phyloP scores from a whole-genome alignment of 2,888 invertebrate genomes.

The Platycnemis pennipes region DNA sequence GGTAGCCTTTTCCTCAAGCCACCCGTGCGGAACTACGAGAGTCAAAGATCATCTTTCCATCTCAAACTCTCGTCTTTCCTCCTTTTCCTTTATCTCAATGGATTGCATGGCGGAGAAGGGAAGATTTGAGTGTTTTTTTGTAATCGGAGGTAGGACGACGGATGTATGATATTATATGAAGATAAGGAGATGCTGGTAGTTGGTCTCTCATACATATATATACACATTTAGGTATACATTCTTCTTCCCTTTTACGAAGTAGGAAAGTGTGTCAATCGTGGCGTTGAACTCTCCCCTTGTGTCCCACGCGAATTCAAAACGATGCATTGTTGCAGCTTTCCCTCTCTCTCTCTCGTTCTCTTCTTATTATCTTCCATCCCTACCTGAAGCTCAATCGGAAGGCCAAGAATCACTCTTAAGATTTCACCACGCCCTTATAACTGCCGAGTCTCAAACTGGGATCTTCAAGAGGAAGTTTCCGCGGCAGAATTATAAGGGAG shows the following conservation, averaged over 20 bases:
- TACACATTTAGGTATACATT: not conserved
- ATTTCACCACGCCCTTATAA: not conserved
- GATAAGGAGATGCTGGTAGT: not conserved
- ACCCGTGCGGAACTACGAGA: not conserved
- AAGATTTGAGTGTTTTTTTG: not conserved
- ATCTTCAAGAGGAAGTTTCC: no score
- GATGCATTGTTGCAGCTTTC: conserved; percentile 50
- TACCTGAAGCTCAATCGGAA: not conserved
- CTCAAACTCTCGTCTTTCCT: not conserved
- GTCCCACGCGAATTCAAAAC: conserved; percentile 64
- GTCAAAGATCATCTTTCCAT: not conserved
- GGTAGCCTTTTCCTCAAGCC: not conserved
- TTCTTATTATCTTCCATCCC: conserved; percentile 4
- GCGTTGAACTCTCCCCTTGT: conserved; percentile 19
- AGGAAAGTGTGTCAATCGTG: conserved; percentile 54
- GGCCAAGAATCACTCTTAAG: not conserved
- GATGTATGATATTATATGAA: not conserved
- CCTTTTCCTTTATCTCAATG: not conserved
- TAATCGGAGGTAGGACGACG: not conserved
- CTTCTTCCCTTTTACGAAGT: conserved; percentile 22
- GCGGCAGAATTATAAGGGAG: no score
- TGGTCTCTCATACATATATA: no score
- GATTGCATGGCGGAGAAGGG: not conserved
- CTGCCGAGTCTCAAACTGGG: no score
- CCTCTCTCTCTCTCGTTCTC: conserved; percentile 7